Evolutionary conservation across 2,888 invertebrate genomes (phyloP).

Genomic region (Odontothrips loti): DNA sequence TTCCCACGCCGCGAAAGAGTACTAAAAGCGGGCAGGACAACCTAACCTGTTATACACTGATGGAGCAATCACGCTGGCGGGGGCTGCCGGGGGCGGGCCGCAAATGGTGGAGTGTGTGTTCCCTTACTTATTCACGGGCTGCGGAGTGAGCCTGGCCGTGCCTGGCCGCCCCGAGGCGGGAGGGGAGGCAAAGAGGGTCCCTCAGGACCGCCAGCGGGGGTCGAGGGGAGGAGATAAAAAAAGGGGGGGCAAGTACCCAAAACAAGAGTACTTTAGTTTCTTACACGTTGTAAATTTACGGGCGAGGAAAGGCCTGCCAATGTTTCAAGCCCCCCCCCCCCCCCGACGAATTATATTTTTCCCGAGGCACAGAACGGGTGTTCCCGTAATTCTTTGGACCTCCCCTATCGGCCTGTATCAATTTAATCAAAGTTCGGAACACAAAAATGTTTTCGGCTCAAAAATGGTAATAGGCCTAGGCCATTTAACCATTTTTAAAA

Average conservation of each 20-base stretch:
- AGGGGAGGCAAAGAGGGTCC: not conserved
- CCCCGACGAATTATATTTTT: too few relatives aligned
- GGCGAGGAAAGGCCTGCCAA: too few relatives aligned
- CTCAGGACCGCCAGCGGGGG: not conserved
- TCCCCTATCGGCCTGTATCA: too few relatives aligned
- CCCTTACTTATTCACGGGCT: conserved; percentile 15
- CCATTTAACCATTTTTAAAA: too few relatives aligned
- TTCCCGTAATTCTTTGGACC: too few relatives aligned
- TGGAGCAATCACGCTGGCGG: conserved; percentile 4
- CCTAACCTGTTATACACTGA: conserved; percentile 18
- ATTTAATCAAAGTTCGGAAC: too few relatives aligned
- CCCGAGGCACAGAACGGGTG: too few relatives aligned
- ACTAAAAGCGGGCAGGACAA: not conserved
- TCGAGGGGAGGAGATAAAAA: not conserved
- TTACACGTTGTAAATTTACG: too few relatives aligned
- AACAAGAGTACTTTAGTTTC: too few relatives aligned
- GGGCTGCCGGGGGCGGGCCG: not conserved
- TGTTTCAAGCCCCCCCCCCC: too few relatives aligned
- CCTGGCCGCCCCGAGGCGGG: not conserved
- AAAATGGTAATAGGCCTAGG: too few relatives aligned
- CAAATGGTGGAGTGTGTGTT: conserved; percentile 20
- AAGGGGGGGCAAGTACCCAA: not conserved
- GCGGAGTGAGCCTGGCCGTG: not conserved
- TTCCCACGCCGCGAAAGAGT: not conserved
- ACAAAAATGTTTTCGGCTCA: too few relatives aligned